Conservation (phyloP, 2,888 invertebrate species). For the Miltochrista miniata region DNA sequence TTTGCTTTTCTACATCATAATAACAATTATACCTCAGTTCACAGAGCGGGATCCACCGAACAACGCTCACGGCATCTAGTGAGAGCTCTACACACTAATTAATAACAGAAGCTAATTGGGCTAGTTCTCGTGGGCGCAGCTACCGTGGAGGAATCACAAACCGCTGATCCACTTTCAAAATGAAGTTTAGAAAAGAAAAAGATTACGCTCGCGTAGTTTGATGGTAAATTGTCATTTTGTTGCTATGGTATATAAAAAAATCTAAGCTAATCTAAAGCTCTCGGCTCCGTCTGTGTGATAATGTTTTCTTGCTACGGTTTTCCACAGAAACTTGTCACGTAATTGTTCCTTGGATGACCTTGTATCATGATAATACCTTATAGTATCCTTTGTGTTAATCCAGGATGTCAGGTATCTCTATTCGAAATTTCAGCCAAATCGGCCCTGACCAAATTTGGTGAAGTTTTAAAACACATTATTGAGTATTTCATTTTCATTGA, state of each 20-base stretch:
- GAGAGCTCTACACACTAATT: slow-evolving; percentile 54
- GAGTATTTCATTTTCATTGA: no score
- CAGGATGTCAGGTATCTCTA: no score
- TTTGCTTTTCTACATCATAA: slow-evolving; percentile 1
- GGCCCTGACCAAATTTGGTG: no score
- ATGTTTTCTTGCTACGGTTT: no score
- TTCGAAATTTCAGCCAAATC: no score
- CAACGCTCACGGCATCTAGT: slow-evolving; percentile 18
- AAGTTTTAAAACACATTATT: no score
- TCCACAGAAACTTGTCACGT: no score
- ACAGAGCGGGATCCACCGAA: not conserved
- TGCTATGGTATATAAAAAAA: no score
- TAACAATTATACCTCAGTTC: slow-evolving; percentile 1
- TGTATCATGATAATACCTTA: no score
- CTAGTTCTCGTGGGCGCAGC: slow-evolving; percentile 55
- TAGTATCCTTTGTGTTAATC: no score
- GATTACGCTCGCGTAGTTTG: slow-evolving; percentile 41
- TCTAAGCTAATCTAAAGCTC: no score
- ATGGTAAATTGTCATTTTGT: slow-evolving; percentile 40
- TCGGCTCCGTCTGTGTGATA: slow-evolving; percentile 9
- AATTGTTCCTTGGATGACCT: no score
- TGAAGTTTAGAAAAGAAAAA: slow-evolving; percentile 43
- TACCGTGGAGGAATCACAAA: slow-evolving; percentile 43
- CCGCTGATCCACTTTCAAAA: slow-evolving; percentile 31
- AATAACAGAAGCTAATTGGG: slow-evolving; percentile 57